A percentile compares a stretch with the other conserved stretches of the same genome.
Conservation (phyloP, 2,888 invertebrate species). For the Rhagonycha lutea region DNA sequence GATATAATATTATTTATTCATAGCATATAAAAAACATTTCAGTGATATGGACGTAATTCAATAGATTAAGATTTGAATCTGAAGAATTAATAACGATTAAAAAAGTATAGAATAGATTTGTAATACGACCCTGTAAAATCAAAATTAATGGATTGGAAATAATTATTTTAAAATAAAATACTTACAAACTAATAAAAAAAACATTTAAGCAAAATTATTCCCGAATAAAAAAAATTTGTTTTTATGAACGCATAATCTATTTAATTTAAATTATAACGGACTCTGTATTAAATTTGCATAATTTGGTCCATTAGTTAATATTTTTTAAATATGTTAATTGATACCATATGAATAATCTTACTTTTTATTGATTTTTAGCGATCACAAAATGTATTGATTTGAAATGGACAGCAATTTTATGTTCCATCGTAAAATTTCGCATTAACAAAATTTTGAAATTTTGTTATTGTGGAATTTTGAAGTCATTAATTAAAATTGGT, state of each 20-base stretch:
- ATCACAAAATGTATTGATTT: neutral
- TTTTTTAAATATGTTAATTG: neutral
- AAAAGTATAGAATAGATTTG: too few species aligned
- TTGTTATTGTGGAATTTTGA: neutral
- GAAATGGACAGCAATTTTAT: neutral
- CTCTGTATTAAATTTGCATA: neutral
- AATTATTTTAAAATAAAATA: neutral
- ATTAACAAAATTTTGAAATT: neutral
- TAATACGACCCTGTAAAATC: neutral
- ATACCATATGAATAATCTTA: neutral
- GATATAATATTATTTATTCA: too few species aligned
- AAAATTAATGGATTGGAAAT: neutral
- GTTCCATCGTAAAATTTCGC: neutral
- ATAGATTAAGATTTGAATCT: too few species aligned
- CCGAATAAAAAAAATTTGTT: neutral
- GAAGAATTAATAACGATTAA: too few species aligned
- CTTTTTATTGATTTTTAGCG: neutral
- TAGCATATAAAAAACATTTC: too few species aligned
- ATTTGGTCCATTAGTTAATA: neutral
- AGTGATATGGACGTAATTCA: too few species aligned
- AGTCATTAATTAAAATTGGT: neutral
- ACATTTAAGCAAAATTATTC: neutral
- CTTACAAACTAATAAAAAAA: neutral
- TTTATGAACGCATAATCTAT: neutral
- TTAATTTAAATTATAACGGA: neutral